These are phyloP conservation scores for Delphinapterus leucas DNA, from an alignment of 2,113 vertebrate genomes.

Conservation along the genomic window DNA sequence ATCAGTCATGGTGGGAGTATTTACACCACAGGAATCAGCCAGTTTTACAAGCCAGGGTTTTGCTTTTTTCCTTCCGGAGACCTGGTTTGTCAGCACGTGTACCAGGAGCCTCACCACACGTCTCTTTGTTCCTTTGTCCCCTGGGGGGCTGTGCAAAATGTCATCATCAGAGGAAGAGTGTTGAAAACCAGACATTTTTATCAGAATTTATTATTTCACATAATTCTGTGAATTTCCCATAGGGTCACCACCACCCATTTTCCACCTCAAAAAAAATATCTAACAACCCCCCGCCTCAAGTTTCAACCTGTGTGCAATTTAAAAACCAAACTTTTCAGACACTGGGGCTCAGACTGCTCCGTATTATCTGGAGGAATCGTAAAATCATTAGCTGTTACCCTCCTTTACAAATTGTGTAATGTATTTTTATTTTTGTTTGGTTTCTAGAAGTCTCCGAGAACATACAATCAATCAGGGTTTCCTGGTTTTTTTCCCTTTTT, in stretches of 20 bases:
- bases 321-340: neutral
- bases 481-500: neutral
- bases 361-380: neutral
- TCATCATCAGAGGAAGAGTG: neutral
- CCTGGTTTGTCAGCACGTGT: neutral
- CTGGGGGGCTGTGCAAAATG: neutral
- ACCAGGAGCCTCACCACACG: neutral
- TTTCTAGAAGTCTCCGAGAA: constrained; percentile 72
- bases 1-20: neutral
- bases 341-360: neutral
- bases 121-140: neutral
- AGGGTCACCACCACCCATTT: neutral
- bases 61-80: neutral
- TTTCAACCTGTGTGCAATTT: neutral
- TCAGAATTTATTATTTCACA: neutral
- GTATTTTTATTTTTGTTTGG: constrained; percentile 71
- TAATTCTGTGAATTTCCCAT: neutral
- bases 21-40: neutral
- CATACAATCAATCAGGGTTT: constrained; percentile 54
- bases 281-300: neutral
- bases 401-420: neutral
- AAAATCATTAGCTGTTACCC: neutral
- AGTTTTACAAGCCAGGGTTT: neutral
- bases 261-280: neutral
- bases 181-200: neutral